phyloP scores from a whole-genome alignment of 2,888 invertebrate genomes.

The Brenthis ino region DNA sequence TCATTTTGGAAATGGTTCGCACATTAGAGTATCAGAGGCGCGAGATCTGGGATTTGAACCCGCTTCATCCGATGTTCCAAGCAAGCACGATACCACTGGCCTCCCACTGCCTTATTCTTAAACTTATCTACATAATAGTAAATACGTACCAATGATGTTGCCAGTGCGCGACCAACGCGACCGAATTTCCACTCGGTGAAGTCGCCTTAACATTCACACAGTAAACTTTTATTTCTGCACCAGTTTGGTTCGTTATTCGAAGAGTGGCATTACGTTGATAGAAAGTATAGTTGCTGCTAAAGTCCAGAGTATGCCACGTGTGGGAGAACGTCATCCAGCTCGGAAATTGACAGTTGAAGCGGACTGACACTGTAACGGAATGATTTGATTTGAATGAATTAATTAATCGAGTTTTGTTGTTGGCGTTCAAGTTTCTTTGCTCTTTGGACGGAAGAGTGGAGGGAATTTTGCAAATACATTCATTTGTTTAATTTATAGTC shows the following conservation, averaged over 20 bases:
- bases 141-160: conserved; percentile 75
- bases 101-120: too few relatives aligned
- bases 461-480: too few relatives aligned
- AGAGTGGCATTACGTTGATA: conserved; percentile 90
- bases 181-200: conserved; percentile 77
- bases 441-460: too few relatives aligned
- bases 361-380: conserved; percentile 82
- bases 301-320: conserved; percentile 95
- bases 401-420: too few relatives aligned
- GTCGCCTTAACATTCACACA: conserved; percentile 84
- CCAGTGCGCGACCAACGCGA: conserved; percentile 81
- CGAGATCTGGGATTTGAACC: too few relatives aligned
- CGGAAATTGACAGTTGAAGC: conserved; percentile 92
- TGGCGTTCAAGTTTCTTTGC: too few relatives aligned
- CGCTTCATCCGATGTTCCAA: too few relatives aligned
- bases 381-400: too few relatives aligned
- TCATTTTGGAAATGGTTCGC: too few relatives aligned
- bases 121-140: background rate
- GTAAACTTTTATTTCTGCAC: conserved; percentile 85
- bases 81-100: too few relatives aligned
- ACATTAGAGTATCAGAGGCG: too few relatives aligned
- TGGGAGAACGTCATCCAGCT: conserved; percentile 91
- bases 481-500: too few relatives aligned
- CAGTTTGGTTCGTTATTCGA: conserved; percentile 84
- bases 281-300: conserved; percentile 92